phyloP scores from a whole-genome alignment of 2,797 vertebrate species.

The Fistularia commersonii region DNA sequence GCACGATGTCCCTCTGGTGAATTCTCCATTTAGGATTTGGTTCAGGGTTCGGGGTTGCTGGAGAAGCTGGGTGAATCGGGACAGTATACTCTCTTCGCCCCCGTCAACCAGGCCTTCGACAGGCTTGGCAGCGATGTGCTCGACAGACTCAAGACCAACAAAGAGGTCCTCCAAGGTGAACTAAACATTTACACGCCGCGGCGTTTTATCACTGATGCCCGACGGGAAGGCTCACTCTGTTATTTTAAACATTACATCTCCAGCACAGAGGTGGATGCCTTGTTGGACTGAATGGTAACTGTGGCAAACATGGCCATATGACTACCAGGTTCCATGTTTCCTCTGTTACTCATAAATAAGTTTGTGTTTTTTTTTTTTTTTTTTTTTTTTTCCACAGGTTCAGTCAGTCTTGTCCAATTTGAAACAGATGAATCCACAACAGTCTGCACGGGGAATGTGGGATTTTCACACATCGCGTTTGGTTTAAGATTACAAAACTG shows the following conservation, averaged over 20 bases:
- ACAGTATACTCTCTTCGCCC: conserved; percentile 93
- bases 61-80: conserved; percentile 83
- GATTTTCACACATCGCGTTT: conserved; percentile 45
- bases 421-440: conserved; percentile 59
- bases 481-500: conserved; percentile 22
- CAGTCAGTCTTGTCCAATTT: conserved; percentile 28
- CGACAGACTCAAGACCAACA: conserved; percentile 85
- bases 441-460: conserved; percentile 16
- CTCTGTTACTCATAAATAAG: conserved; percentile 17
- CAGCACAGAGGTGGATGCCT: not conserved
- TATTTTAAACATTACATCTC: too few species aligned
- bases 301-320: conserved; percentile 22
- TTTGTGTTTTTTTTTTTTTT: conserved; percentile 4
- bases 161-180: conserved; percentile 86
- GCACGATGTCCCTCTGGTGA: not conserved
- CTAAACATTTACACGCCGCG: not conserved
- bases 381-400: conserved; percentile 15
- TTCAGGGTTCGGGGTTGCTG: conserved; percentile 76
- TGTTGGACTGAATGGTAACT: not conserved
- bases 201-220: not conserved
- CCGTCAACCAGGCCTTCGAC: conserved; percentile 91
- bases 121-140: conserved; percentile 81
- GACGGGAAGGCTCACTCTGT: too few species aligned
- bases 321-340: conserved; percentile 25
- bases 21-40: conserved; percentile 74